Base-by-base conservation (phyloP, 2,888 invertebrate species). In the Eristalinus sepulchralis region DNA sequence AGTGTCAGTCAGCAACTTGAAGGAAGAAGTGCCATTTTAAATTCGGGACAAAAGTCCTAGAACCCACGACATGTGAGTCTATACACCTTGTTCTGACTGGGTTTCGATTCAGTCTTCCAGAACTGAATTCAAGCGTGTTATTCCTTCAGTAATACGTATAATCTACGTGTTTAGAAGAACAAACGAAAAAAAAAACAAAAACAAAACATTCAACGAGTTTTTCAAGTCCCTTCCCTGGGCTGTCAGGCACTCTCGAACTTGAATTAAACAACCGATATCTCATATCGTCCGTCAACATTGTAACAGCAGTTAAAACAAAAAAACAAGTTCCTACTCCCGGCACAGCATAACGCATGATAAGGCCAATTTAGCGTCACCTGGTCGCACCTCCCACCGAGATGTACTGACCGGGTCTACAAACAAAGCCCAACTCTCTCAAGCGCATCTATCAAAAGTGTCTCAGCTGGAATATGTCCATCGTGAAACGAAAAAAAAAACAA, bases 361-460 rank as follows among this genome's bases (percentile, higher is more conserved):
- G 76, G 57, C 47, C 33, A 81, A 63, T 77, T 81, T 60, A 76
- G 66, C 39, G 67, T 39, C 67, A 77, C 63, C 75, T 57, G 39
- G 24, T 57, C 31, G 13, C 11, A 36, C 55, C 67, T 27, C 55
- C 79, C 67, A n/a, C 66, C 31, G 62, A 10, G 62, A 17, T 6
- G 10, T 34, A 5, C 20, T 53, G 57, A 34, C 53, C 34, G 36
- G n/a, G 53, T 22, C 53, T 3, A 9, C 2, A 62, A 63, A 75
- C 83, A 75, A 73, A 55, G 72, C 55, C 66, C 76, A 57, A 67
- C 62, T 63, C 80, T 34, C 64, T 72, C 72, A 82, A 73, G 85
- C 85, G 82, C 82, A 82, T 73, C 77, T 85, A 85, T 85, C 85
- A 81, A 53, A 81, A 77, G 20, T 64, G 77, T 85, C 81, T 27